Base-by-base conservation (phyloP, 2,113 vertebrate genomes). In the Cnemophilus loriae region DNA sequence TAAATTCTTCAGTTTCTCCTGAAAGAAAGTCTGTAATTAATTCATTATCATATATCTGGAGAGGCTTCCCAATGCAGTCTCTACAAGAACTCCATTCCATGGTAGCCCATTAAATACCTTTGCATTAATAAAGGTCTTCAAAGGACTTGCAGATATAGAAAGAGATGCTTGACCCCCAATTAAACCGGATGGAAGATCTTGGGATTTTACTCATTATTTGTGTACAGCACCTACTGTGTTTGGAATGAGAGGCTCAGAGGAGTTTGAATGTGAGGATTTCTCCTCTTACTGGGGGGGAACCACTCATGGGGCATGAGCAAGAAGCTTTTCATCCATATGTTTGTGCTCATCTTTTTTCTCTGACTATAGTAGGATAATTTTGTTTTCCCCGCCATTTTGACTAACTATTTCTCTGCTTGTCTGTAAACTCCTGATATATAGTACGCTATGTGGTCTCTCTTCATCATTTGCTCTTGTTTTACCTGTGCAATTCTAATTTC, bases 241-340 rank as follows among this genome's bases (percentile, higher is more conserved):
- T 30, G 11, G 60, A 75, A n/a, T 21, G 46, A 81, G 27, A 77
- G 15, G 5, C 5, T 83, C 21, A 26, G 5, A 20, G 33, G 41
- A 19, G 60, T 49, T 67, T 70, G 32, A 22, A 24, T 78, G 30
- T 67, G 55, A 77, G 37, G 18, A 85, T 61, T 78, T 78, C 16
- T 67, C 9, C 10, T 3, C 9, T 65, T 53, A 3, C 2, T 41
- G 9, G 3, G 16, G 3, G 7, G 7, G 5, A 27, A 35, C 28
- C 2, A 8, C 7, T 15, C 74, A 16, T 26, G 33, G 56, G 37
- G 64, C 0, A 2, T 42, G 27, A 91, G 16, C 10, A 77, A 61
- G 35, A 30, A 68, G 19, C 27, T 74, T 73, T 84, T 56, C 37
- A 79, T 19, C 7, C 8, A 30, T 11, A n/a, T 2, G 7, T 39